Evolutionary conservation across 1,140 invertebrate genomes (phyloP), one percentile per base, ranked within the genome.

Genomic region (Ceratosolen solmsi): DNA sequence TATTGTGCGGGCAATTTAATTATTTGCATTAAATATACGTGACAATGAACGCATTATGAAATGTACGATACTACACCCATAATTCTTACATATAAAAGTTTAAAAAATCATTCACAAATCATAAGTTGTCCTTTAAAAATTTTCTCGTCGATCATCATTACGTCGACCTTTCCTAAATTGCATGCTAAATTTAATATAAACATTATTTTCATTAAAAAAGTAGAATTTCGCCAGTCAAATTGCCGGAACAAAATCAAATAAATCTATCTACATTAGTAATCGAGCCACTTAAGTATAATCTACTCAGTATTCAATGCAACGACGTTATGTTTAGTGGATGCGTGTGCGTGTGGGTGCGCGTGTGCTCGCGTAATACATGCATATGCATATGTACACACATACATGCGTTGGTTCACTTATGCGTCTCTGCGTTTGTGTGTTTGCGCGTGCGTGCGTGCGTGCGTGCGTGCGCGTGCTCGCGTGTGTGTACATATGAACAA

Each of bases 231-330:
- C 25, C 7, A 63, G 11, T 38, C 1, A 71, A 80, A 65, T 75
- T 54, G 41, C 13, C 60, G 30, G 49, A 65, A 54, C 60, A 56
- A 70, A 56, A 68, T 75, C 46, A 68, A 81, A 75, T 70, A 46
- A 75, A 56, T 70, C 38, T 73, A 81, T 27, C 58, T 56, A 81
- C 17, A 81, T 5, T 20, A 75, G 60, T 75, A 75, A 75, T 81
- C 68, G 36, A 46, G 79, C n/a, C 75, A 81, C 49, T 75, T 81
- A 81, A 75, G 33, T 75, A 41, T 81, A 81, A 75, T 75, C 46
- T 75, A 81, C n/a, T 51, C 68, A 30, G 33, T 77, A 51, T 81
- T 71, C 54, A 82, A 60, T 82, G 58, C 49, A 38, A 82, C 51
- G 36, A 77, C 36, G 41, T 60, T 49, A 41, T 46, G 41, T 46